These are phyloP conservation scores for Turdus rufiventris DNA, from an alignment of 2,113 vertebrate genomes.

Conservation along the genomic window DNA sequence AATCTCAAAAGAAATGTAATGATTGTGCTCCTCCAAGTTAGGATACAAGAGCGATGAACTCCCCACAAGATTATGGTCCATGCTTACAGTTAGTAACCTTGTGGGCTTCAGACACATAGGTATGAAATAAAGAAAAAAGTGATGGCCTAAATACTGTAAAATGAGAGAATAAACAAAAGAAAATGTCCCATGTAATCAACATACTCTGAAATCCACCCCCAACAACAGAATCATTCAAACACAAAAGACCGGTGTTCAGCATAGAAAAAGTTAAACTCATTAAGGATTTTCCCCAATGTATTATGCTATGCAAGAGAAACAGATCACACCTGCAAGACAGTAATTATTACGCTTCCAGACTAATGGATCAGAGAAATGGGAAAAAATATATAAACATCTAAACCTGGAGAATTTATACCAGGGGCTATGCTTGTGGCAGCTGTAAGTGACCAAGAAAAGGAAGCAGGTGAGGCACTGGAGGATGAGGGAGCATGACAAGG, in stretches of 20 bases:
- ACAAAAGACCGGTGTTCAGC: rapidly evolving
- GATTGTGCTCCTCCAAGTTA: neutral
- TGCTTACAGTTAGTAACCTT: neutral
- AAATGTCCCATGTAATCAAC: rapidly evolving
- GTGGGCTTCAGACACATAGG: rapidly evolving
- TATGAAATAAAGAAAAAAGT: rapidly evolving
- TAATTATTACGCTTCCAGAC: rapidly evolving
- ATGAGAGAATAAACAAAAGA: rapidly evolving
- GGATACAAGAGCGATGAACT: neutral
- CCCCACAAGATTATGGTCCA: neutral
- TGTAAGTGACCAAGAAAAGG: neutral
- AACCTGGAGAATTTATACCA: rapidly evolving
- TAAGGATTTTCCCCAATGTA: rapidly evolving
- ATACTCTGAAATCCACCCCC: rapidly evolving
- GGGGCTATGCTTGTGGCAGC: rapidly evolving
- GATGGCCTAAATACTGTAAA: rapidly evolving
- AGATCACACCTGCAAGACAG: rapidly evolving
- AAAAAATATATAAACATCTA: rapidly evolving
- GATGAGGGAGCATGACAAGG: rapidly evolving
- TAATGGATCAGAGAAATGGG: rapidly evolving
- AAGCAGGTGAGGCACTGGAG: rapidly evolving
- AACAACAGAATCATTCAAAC: rapidly evolving
- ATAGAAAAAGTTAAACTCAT: rapidly evolving
- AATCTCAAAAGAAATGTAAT: rapidly evolving
- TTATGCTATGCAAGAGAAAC: rapidly evolving